Evolutionary conservation across 1,140 invertebrate species (phyloP).

Genomic region (Bradynema listronoti): DNA sequence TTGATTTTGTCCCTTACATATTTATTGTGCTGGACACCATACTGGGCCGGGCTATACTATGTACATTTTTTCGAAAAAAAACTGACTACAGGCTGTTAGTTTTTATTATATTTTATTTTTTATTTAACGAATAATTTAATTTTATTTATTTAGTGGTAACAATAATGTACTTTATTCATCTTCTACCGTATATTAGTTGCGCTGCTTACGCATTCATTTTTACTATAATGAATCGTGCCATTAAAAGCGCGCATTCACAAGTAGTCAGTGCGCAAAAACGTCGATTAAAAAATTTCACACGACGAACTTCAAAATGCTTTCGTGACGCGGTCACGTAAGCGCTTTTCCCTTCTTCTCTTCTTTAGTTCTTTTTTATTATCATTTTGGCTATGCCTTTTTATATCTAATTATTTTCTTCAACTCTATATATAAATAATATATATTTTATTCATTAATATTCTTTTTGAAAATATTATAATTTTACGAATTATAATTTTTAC

Average conservation of each 20-base stretch:
- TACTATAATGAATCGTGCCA: conserved; percentile 42
- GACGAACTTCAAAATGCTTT: conserved; percentile 25
- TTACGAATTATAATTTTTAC: too few relatives aligned
- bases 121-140: background rate
- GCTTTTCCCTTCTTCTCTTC: too few relatives aligned
- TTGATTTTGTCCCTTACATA: conserved; percentile 90
- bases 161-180: conserved; percentile 35
- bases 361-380: too few relatives aligned
- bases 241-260: conserved; percentile 37
- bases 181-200: conserved; percentile 42
- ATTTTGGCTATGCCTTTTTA: too few relatives aligned
- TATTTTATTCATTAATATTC: too few relatives aligned
- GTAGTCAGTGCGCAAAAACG: conserved; percentile 33
- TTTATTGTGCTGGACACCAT: conserved; percentile 79
- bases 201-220: conserved; percentile 42
- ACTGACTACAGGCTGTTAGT: background rate
- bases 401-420: too few relatives aligned
- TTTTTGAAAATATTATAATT: too few relatives aligned
- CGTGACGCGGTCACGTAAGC: conserved; percentile 20
- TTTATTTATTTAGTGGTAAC: conserved; percentile 33
- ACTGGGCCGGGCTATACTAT: conserved; percentile 39
- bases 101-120: background rate
- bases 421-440: too few relatives aligned
- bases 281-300: conserved; percentile 23
- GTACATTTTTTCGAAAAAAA: conserved; percentile 17